Conservation (phyloP, 2,797 vertebrate genomes). For the Pachyuromys duprasi region DNA sequence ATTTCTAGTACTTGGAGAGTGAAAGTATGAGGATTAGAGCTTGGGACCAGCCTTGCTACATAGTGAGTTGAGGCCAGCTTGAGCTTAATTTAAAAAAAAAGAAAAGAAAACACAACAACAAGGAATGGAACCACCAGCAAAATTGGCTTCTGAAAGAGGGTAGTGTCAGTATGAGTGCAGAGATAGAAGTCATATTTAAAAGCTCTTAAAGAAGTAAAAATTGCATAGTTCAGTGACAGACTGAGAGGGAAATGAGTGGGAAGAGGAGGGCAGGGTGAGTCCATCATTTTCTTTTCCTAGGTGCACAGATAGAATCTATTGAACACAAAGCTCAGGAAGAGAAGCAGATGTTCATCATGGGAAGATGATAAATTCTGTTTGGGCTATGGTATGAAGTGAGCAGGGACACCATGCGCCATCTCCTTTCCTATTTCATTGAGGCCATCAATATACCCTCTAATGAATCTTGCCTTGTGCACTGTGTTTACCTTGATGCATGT, state of each 20-base stretch:
- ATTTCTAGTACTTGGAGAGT: background rate
- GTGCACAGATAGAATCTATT: background rate
- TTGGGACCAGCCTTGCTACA: background rate
- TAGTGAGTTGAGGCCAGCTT: background rate
- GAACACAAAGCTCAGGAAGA: background rate
- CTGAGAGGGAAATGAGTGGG: background rate
- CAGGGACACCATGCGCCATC: background rate
- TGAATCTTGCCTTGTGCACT: background rate
- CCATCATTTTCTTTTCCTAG: background rate
- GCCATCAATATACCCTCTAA: background rate
- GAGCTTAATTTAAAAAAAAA: background rate
- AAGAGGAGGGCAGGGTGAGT: background rate
- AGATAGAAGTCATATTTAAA: background rate
- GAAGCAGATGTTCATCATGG: background rate
- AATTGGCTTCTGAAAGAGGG: background rate
- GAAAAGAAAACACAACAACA: background rate
- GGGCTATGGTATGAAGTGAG: background rate
- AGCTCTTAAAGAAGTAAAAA: background rate
- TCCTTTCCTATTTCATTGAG: background rate
- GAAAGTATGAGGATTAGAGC: background rate
- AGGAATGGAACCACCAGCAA: background rate
- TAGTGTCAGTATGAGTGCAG: background rate
- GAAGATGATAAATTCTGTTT: background rate
- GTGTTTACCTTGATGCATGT: background rate
- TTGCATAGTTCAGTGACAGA: background rate